Conservation (phyloP, 2,797 vertebrate species). For the Lycodopsis pacificus region DNA sequence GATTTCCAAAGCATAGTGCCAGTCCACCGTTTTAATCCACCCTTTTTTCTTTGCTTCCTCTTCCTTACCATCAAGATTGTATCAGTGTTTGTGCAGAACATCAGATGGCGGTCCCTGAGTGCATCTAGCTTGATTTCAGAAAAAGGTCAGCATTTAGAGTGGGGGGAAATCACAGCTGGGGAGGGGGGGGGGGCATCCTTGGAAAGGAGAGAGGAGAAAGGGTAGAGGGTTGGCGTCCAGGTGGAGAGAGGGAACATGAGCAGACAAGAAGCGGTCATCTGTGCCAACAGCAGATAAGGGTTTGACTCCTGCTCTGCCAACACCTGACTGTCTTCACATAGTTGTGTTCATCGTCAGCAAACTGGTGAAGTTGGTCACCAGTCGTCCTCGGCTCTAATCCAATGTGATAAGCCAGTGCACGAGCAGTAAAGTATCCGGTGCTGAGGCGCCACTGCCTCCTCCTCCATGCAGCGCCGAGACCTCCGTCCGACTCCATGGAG, state of each 20-base stretch:
- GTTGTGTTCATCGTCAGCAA: slow-evolving; percentile 43
- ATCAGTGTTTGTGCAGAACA: slow-evolving; percentile 75
- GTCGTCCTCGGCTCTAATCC: slow-evolving; percentile 78
- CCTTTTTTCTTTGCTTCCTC: slow-evolving; percentile 3
- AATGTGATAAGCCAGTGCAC: slow-evolving; percentile 75
- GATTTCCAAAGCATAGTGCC: slow-evolving; percentile 52
- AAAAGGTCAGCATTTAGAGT: slow-evolving; percentile 83
- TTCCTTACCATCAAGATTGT: slow-evolving; percentile 55
- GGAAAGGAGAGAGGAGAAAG: slow-evolving; percentile 43
- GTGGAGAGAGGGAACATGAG: slow-evolving; percentile 30
- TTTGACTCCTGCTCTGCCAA: slow-evolving; percentile 18
- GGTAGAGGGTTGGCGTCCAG: slow-evolving; percentile 36
- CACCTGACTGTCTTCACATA: slow-evolving; percentile 37
- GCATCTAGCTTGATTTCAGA: slow-evolving; percentile 72
- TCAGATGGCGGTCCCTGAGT: slow-evolving; percentile 76
- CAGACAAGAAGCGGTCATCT: slow-evolving; percentile 26
- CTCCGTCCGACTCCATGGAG: slow-evolving; percentile 71
- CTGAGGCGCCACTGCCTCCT: slow-evolving; percentile 65
- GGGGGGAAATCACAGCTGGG: slow-evolving; percentile 76
- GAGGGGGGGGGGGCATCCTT: slow-evolving; percentile 44
- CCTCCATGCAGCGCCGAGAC: slow-evolving; percentile 62
- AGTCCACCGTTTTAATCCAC: slow-evolving; percentile 60
- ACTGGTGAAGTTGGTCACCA: slow-evolving; percentile 66
- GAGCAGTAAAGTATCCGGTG: slow-evolving; percentile 62
- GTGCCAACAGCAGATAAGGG: slow-evolving; percentile 48